Conservation (phyloP, 2,888 invertebrate species). For the Agrotis clavis region DNA sequence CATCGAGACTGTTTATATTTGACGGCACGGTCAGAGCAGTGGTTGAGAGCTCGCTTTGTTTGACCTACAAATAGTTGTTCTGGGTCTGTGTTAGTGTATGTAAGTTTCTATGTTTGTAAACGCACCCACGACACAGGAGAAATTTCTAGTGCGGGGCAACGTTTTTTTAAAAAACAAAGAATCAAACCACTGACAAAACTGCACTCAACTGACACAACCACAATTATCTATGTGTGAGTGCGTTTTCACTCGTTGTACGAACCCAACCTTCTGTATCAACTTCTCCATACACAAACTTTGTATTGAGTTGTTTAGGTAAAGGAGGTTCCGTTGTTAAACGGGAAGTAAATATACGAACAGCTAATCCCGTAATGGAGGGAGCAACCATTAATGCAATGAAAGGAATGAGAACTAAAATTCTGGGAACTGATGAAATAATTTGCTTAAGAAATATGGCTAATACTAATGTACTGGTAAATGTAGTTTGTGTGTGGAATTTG, state of each 20-base stretch:
- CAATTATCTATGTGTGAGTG: neutral
- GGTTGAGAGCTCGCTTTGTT: no score
- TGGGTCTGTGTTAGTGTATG: no score
- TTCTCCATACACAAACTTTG: conserved; percentile 20
- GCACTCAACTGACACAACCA: no score
- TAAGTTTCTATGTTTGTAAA: no score
- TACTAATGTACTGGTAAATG: neutral
- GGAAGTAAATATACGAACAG: conserved; percentile 19
- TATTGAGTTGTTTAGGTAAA: conserved; percentile 41
- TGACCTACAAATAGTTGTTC: no score
- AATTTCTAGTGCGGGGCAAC: no score
- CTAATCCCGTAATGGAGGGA: conserved; percentile 40
- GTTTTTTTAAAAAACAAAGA: no score
- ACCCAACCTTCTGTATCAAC: neutral
- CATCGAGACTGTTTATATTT: no score
- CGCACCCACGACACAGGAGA: no score
- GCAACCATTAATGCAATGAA: conserved; percentile 13
- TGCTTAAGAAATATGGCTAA: conserved; percentile 1
- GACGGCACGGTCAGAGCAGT: no score
- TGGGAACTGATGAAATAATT: conserved; percentile 13
- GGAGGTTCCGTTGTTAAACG: conserved; percentile 28
- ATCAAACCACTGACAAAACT: no score
- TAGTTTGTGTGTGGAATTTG: neutral
- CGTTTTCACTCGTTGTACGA: neutral
- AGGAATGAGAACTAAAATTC: neutral